Evolutionary conservation across 2,888 invertebrate genomes (phyloP), one percentile per base, ranked within the genome.

Genomic region (Macrophya annulata): DNA sequence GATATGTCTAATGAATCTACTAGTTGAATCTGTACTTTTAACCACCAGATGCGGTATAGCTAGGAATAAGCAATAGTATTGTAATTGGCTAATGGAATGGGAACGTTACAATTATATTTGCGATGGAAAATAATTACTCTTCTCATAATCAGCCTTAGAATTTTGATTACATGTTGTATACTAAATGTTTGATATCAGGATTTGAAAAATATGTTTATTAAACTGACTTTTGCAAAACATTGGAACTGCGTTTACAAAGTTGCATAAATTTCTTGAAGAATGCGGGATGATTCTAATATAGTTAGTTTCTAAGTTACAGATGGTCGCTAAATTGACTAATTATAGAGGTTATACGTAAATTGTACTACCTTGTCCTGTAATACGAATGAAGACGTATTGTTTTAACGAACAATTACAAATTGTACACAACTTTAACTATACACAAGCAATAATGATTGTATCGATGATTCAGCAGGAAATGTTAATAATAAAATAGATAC

Each of bases 131-230:
- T 83, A 15, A 79, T 79, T 55, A 45, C 45, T 40, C 45, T 3
- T 21, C n/a, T 31, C 68, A 68, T 12, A 62, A 25, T 72, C 43
- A 74, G 45, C 43, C 72, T 12, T 10, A 21, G 43, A 45, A 74
- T 77, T 55, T 37, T 77, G 48, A 77, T 77, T 25, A 31, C 15
- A 55, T 31, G 6, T 77, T 31, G 15, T 51, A 51, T 55, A 62
- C 55, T 55, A n/a, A 79, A 43, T 43, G 21, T 62, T 59, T 81
- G 40, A 25, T 62, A 81, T 62, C 62, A 12, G 21, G 31, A 40
- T 62, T 81, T 43, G 62, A 8, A 40, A 21, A 62, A 81, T 62
- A 25, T 81, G 62, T 81, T 79, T 25, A 4, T 40, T 81, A n/a
- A 81, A 43, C 51, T 62, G 59, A 62, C 6, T 43, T 12, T 43